Evolutionary conservation across 2,797 vertebrate genomes (phyloP), one percentile per base, ranked within the genome.

Genomic region (Dryobates pubescens): DNA sequence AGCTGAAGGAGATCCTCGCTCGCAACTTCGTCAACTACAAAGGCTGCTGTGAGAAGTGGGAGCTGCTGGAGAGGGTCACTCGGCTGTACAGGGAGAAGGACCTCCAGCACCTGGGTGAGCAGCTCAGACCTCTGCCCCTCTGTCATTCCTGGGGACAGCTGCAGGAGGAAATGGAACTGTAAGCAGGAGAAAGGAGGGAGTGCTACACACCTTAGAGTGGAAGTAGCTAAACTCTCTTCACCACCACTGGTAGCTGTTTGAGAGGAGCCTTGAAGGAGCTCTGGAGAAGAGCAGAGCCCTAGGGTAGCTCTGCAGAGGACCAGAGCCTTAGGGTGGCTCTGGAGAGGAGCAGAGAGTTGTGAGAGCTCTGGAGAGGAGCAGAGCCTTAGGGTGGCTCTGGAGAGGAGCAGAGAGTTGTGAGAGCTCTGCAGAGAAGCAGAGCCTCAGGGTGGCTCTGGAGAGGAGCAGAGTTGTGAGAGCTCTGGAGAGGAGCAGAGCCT

Each of bases 1-100:
- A 99, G 97, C 97, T 99, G 83, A 99, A 99, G 94, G 99, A 99
- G 92, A 99, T 99, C 76, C 98, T 99, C 6, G 98, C 99, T 63
- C 97, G 99, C 51, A 99, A 99, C 98, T 99, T 99, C 3, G 99
- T 99, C 38, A 97, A 99, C 97, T 99, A 99, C 96, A 99, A 99
- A 95, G 99, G 99, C 97, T 99, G 99, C 98, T 99, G 99, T 90
- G 99, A 99, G 89, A 99, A 99, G 95, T 99, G 99, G 99, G 99
- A 99, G 96, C 98, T 99, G 96, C 98, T 99, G 97, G 99, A 99
- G 97, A 93, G 99, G 45, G 99, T 99, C 61, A 98, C 96, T 5
- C 98, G 98, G 29, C 98, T 99, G 30, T 99, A 98, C 95, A 98
- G 98, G 53, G 98, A 99, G 88, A 98, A 98, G 83, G 98, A 98